Evolutionary conservation across 2,113 vertebrate species (phyloP), one percentile per base, ranked within the genome.

Genomic region (Cyprinodon variegatus): DNA sequence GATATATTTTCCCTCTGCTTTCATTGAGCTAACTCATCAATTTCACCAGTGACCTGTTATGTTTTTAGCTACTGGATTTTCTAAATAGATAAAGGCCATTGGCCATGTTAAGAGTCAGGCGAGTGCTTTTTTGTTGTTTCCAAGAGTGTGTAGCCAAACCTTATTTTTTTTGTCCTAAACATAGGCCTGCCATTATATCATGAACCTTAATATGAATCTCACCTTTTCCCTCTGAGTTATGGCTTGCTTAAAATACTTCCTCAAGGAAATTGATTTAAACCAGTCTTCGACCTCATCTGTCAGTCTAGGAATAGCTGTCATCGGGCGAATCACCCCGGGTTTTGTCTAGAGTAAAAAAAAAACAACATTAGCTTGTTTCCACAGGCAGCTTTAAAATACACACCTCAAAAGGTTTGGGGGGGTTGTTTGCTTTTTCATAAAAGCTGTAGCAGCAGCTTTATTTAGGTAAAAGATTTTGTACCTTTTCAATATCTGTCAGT

Each of bases 291-390:
- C 88, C 75, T 91, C 91, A 73, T 93, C 85, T 13, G 89, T 75
- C 69, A 91, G 87, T 92, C 92, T 96, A 63, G 92, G 94, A 92
- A 94, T 95, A 64, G 94, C 87, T 13, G 90, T 83, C 72, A 93
- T 89, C 0, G 97, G 96, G 22, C 95, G 96, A 91, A 97, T 96
- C 36, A 98, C 94, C 81, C 96, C 96, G 41, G 96, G 97, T 83
- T 95, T 98, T 15, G 96, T 97, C 97, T 98, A 90, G 2, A 78
- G 29, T 60, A 39, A 15, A 20, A 40, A 57, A 68, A 82, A 70
- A 82, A 63, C 50, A 40, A 45, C 29, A 29, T 3, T 66, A 87
- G 78, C 74, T 64, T 0, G 60, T 20, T 61, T 13, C 39, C 11
- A 65, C 4, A 12, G 71, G 2, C 4, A 53, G 4, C 11, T 59